Conservation (phyloP, 2,113 vertebrate species). For the Sebastes schlegelii region DNA sequence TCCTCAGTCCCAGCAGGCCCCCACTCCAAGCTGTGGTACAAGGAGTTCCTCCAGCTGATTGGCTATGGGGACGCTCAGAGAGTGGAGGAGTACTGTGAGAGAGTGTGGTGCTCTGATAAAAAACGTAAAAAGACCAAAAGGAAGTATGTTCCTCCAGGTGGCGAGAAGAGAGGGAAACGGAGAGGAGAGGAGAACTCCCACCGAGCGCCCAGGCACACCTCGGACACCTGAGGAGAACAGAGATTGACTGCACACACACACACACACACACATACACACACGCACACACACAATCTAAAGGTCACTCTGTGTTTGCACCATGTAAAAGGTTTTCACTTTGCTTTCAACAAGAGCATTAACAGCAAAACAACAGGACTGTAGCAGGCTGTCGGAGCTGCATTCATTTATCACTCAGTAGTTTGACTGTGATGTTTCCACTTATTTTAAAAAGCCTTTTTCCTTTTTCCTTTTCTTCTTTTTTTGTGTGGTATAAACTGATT, state of each 20-base stretch:
- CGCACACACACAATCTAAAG: constrained; percentile 38
- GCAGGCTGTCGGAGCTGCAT: constrained; percentile 44
- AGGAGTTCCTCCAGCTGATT: constrained; percentile 96
- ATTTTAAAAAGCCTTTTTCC: constrained; percentile 22
- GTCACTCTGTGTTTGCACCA: constrained; percentile 57
- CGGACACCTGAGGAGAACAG: constrained; percentile 81
- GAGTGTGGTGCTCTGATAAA: constrained; percentile 95
- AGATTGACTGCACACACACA: constrained; percentile 17
- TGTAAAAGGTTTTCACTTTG: constrained; percentile 61
- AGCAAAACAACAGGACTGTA: constrained; percentile 35
- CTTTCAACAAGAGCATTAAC: constrained; percentile 46
- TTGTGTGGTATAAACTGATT: constrained; percentile 13
- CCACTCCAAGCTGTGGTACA: constrained; percentile 91
- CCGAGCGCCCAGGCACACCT: constrained; percentile 89
- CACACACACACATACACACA: constrained; percentile 27
- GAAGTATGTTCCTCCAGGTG: constrained; percentile 84
- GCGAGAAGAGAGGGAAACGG: constrained; percentile 85
- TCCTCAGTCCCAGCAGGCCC: constrained; percentile 79
- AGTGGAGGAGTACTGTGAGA: constrained; percentile 97
- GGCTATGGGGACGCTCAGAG: constrained; percentile 94
- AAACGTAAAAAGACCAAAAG: constrained; percentile 93
- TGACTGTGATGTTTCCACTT: constrained; percentile 18
- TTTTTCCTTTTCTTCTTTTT: not conserved
- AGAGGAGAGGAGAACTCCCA: constrained; percentile 85
- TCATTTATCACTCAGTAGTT: constrained; percentile 18